phyloP scores from a whole-genome alignment of 2,797 vertebrate species.

The Melanogrammus aeglefinus region DNA sequence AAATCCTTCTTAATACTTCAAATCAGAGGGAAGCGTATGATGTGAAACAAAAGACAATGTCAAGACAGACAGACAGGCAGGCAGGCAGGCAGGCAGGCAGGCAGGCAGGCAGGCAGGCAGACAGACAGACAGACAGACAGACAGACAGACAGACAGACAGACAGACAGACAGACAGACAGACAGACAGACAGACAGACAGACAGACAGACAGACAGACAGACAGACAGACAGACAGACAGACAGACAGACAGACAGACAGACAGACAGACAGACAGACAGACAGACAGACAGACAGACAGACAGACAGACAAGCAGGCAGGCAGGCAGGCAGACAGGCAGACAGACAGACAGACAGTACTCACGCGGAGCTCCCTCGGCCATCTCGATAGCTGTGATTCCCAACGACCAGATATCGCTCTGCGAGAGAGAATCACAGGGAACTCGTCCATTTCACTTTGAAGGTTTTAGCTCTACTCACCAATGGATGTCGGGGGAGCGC shows the following conservation, averaged over 20 bases:
- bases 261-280: not conserved
- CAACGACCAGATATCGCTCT: slow-evolving; percentile 96
- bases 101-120: slow-evolving; percentile 9
- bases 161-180: no score
- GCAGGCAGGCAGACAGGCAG: not conserved
- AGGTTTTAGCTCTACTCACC: not conserved
- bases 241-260: not conserved
- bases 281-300: not conserved
- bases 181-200: not conserved
- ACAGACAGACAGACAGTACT: slow-evolving; percentile 55
- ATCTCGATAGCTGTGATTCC: slow-evolving; percentile 95
- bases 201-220: slow-evolving; percentile 9
- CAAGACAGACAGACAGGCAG: not conserved
- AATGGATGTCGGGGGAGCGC: not conserved
- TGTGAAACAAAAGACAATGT: not conserved
- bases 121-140: not conserved
- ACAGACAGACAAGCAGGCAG: slow-evolving; percentile 12
- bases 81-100: no score
- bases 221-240: not conserved
- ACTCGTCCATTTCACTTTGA: not conserved
- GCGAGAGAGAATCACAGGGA: slow-evolving; percentile 14
- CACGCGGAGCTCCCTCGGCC: slow-evolving; percentile 92
- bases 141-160: no score
- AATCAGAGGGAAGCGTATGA: slow-evolving; percentile 10
- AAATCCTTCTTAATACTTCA: slow-evolving; percentile 1